phyloP scores from a whole-genome alignment of 1,140 invertebrate species.

The Cydia pomonella region DNA sequence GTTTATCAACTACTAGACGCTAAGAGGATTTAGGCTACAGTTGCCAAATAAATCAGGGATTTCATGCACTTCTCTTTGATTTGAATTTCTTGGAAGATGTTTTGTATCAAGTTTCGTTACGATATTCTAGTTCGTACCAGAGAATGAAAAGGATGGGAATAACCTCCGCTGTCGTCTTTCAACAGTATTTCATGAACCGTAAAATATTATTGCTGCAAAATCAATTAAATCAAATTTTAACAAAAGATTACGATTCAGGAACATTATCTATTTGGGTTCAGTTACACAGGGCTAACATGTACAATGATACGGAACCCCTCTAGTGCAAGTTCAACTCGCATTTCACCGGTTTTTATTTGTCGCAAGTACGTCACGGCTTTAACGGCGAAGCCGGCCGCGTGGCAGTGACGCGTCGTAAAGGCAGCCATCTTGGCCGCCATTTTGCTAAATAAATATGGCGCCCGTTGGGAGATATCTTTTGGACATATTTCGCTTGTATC shows the following conservation, averaged over 20 bases:
- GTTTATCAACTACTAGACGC: neutral
- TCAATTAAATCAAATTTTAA: neutral
- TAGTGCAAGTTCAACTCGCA: neutral
- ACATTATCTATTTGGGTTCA: too few species aligned
- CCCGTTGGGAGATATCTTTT: neutral
- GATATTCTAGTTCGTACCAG: neutral
- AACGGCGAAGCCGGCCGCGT: conserved; percentile 10
- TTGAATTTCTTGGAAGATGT: neutral
- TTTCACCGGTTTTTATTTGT: neutral
- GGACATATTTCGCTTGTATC: neutral
- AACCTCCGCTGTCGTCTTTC: too few species aligned
- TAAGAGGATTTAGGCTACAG: neutral
- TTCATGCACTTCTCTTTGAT: neutral
- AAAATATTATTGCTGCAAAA: neutral
- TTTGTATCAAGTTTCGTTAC: neutral
- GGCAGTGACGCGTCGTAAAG: conserved; percentile 2
- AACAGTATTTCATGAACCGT: too few species aligned
- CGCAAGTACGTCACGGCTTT: conserved; percentile 15
- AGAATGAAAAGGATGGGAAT: too few species aligned
- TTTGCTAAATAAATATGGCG: conserved; percentile 14
- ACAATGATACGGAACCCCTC: neutral
- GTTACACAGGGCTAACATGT: neutral
- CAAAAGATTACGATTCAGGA: too few species aligned
- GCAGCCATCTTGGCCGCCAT: conserved; percentile 11
- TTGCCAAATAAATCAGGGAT: neutral